A percentile compares a stretch with the other conserved stretches of the same genome.
phyloP scores from a whole-genome alignment of 2,888 invertebrate species.

The Hemicrepidius hirtus region DNA sequence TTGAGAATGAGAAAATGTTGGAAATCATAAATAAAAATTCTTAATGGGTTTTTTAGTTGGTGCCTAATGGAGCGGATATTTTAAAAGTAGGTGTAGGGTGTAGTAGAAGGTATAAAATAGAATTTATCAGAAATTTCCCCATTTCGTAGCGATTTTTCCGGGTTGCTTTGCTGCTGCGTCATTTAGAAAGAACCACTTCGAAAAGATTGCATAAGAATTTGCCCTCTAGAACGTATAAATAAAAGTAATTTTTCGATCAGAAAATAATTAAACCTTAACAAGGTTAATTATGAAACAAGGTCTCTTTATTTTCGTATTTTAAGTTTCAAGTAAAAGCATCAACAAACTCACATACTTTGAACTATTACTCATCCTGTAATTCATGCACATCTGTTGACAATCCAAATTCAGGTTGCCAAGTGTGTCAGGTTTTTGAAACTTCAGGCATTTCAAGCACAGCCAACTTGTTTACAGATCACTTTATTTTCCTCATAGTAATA shows the following conservation, averaged over 20 bases:
- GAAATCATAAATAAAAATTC: slow-evolving; percentile 51
- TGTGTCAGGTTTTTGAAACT: slow-evolving; percentile 37
- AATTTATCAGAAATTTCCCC: slow-evolving; percentile 44
- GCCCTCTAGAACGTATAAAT: too few species aligned
- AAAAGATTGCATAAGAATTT: slow-evolving; percentile 18
- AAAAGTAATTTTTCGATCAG: too few species aligned
- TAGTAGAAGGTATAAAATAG: slow-evolving; percentile 44
- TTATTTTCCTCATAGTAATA: too few species aligned
- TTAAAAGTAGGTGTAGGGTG: slow-evolving; percentile 45
- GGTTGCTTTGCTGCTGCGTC: slow-evolving; percentile 40
- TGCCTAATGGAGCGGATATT: slow-evolving; percentile 53
- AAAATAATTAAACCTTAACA: background rate
- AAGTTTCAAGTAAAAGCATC: background rate
- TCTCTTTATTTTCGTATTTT: background rate
- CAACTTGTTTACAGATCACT: background rate
- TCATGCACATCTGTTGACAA: slow-evolving; percentile 32
- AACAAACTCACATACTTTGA: slow-evolving; percentile 6
- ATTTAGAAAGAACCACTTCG: slow-evolving; percentile 41
- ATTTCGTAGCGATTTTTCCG: slow-evolving; percentile 38
- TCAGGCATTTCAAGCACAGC: slow-evolving; percentile 7
- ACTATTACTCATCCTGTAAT: slow-evolving; percentile 26
- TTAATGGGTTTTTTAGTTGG: slow-evolving; percentile 50
- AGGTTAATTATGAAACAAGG: background rate
- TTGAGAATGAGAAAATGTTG: slow-evolving; percentile 4
- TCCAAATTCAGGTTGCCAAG: slow-evolving; percentile 34